Conservation (phyloP, 2,113 vertebrate species). For the Ictalurus punctatus region DNA sequence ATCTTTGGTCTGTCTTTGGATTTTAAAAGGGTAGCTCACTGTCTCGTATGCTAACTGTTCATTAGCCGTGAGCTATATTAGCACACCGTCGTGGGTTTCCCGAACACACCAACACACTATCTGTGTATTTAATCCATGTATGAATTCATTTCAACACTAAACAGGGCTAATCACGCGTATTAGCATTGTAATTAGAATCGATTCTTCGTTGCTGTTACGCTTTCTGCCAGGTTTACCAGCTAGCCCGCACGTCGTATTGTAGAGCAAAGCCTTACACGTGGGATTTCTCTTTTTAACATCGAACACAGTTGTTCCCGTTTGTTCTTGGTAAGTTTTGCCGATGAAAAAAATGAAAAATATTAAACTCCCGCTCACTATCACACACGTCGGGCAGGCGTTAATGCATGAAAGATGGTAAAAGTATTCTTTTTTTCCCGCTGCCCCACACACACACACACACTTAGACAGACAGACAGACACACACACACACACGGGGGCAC, state of each 20-base stretch:
- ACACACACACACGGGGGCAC: conserved; percentile 8
- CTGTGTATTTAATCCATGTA: background rate
- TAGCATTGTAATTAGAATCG: background rate
- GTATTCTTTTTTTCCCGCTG: background rate
- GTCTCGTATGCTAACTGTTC: background rate
- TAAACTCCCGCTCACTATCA: background rate
- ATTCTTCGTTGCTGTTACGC: background rate
- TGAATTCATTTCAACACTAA: background rate
- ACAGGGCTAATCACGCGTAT: background rate
- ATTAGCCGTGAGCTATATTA: background rate
- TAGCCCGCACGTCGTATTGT: background rate
- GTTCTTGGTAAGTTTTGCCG: background rate
- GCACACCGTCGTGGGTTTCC: background rate
- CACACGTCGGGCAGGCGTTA: background rate
- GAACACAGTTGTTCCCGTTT: background rate
- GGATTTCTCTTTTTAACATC: background rate
- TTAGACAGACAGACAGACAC: background rate
- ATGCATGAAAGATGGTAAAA: background rate
- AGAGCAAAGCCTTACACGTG: background rate
- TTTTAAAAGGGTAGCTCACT: background rate
- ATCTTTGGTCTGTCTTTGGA: background rate
- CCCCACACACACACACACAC: background rate
- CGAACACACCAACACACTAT: background rate
- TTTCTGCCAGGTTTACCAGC: background rate
- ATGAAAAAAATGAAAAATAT: background rate